A percentile compares a stretch with the other conserved stretches of the same genome.
Evolutionary conservation across 1,140 invertebrate genomes (phyloP).

Genomic region (Hycleus cichorii): DNA sequence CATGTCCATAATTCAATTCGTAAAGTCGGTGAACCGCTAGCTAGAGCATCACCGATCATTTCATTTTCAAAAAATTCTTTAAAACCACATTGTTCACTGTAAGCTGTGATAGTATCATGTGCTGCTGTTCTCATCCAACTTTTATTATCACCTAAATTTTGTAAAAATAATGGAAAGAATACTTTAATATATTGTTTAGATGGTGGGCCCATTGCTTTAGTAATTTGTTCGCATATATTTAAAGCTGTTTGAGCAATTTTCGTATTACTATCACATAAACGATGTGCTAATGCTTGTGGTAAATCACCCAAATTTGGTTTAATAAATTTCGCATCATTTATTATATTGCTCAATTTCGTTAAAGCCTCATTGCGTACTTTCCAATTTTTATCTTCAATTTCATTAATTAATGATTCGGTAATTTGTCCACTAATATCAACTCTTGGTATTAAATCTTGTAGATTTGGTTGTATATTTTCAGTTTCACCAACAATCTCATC

Average conservation of each 20-base stretch:
- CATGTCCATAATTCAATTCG: constrained; percentile 76
- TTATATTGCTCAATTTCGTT: constrained; percentile 67
- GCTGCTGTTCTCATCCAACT: constrained; percentile 70
- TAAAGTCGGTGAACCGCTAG: constrained; percentile 73
- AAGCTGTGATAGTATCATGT: constrained; percentile 72
- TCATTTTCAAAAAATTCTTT: constrained; percentile 82
- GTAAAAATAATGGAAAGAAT: constrained; percentile 78
- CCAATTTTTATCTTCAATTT: constrained; percentile 91
- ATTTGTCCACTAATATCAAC: constrained; percentile 82
- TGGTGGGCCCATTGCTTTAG: constrained; percentile 70
- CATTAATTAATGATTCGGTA: constrained; percentile 69
- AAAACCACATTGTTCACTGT: constrained; percentile 71
- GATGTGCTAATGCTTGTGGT: constrained; percentile 63
- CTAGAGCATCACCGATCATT: constrained; percentile 80
- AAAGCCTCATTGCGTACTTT: constrained; percentile 80
- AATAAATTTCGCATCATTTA: constrained; percentile 71
- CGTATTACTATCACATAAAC: constrained; percentile 83
- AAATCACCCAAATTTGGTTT: constrained; percentile 77
- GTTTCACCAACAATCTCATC: constrained; percentile 45
- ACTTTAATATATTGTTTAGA: constrained; percentile 71
- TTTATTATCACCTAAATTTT: constrained; percentile 66
- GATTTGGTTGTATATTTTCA: constrained; percentile 36
- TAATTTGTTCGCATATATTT: constrained; percentile 71
- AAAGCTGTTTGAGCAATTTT: constrained; percentile 79
- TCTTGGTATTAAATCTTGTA: constrained; percentile 63